Evolutionary conservation across 2,888 invertebrate species (phyloP).

Genomic region (Gerosis bhagava): DNA sequence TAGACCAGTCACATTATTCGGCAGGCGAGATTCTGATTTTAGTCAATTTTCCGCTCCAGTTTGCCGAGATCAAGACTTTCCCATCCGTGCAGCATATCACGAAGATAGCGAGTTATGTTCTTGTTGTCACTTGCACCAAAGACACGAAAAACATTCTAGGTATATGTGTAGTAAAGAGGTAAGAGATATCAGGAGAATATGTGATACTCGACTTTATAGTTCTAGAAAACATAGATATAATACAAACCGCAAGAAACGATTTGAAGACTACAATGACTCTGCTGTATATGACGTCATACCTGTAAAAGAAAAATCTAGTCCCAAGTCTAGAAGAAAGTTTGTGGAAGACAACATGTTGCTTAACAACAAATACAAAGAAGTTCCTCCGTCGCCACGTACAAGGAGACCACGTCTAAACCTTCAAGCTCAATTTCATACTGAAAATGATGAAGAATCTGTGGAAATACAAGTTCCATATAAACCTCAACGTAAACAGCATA

Average conservation of each 20-base stretch:
- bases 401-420: constrained; percentile 63
- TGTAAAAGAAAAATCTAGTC: constrained; percentile 69
- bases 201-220: constrained; percentile 61
- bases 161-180: constrained; percentile 39
- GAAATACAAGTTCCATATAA: neutral
- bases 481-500: neutral
- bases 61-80: constrained; percentile 62
- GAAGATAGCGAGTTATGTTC: constrained; percentile 55
- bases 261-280: constrained; percentile 56
- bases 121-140: constrained; percentile 48
- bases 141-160: constrained; percentile 31
- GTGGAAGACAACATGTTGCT: constrained; percentile 44
- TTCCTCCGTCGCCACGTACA: constrained; percentile 66
- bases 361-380: constrained; percentile 54
- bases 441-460: constrained; percentile 43
- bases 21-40: constrained; percentile 51
- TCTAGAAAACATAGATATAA: constrained; percentile 44
- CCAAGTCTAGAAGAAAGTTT: constrained; percentile 60
- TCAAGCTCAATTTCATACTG: constrained; percentile 53
- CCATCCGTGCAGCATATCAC: constrained; percentile 42
- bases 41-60: constrained; percentile 69
- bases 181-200: constrained; percentile 57
- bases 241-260: constrained; percentile 39
- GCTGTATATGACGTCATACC: constrained; percentile 65
- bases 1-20: constrained; percentile 60